Conservation (phyloP, 2,113 vertebrate species). For the Epinephelus lanceolatus region DNA sequence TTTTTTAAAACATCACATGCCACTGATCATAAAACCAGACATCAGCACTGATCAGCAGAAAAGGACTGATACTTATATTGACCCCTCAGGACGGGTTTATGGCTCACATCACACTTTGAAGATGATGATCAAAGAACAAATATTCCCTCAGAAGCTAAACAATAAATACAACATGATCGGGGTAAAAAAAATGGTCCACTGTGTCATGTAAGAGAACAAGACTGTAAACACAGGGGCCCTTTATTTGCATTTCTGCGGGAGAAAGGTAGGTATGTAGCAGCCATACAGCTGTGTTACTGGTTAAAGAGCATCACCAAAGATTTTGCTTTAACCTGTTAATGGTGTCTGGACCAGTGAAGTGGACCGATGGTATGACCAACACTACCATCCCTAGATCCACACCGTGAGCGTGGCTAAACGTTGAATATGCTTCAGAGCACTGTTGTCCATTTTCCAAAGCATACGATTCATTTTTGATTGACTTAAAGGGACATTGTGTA, state of each 20-base stretch:
- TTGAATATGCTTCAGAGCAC: background rate
- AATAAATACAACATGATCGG: background rate
- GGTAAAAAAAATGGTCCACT: background rate
- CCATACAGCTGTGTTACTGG: background rate
- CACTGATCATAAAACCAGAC: background rate
- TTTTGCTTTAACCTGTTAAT: background rate
- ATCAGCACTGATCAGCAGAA: background rate
- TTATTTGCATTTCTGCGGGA: background rate
- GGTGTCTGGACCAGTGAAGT: no score
- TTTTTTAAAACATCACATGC: background rate
- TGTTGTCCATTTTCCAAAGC: background rate
- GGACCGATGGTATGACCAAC: no score
- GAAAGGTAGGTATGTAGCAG: background rate
- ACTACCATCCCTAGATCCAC: background rate
- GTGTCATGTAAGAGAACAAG: background rate
- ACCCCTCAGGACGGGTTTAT: slow-evolving; percentile 8
- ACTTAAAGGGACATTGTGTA: background rate
- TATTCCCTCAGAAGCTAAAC: background rate
- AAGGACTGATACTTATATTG: background rate
- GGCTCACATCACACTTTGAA: background rate
- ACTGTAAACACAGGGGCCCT: background rate
- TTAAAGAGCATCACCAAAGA: background rate
- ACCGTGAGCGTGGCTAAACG: background rate
- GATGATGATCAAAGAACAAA: slow-evolving; percentile 6
- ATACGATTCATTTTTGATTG: background rate